Evolutionary conservation across 2,797 vertebrate genomes (phyloP).

Genomic region (Peromyscus aztecus): DNA sequence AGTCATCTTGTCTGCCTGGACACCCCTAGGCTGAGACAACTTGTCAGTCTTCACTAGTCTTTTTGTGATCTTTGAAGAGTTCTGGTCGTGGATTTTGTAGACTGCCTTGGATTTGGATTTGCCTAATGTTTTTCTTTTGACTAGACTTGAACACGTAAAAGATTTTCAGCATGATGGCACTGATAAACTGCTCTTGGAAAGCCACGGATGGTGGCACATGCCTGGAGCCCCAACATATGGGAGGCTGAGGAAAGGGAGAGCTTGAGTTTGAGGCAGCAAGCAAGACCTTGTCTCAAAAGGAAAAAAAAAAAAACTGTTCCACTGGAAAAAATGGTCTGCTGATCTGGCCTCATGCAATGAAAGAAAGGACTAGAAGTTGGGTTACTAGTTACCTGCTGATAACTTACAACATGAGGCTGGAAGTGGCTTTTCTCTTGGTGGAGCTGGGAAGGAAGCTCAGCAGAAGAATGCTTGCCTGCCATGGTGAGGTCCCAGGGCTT

Average conservation of each 20-base stretch:
- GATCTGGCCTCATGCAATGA: background rate
- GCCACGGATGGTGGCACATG: background rate
- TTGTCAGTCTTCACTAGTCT: background rate
- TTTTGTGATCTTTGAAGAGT: background rate
- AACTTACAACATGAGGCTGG: background rate
- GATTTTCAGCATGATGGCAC: background rate
- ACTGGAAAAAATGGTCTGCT: background rate
- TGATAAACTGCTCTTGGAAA: background rate
- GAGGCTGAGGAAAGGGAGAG: background rate
- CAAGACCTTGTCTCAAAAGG: background rate
- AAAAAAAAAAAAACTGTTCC: background rate
- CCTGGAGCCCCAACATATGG: background rate
- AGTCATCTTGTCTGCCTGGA: background rate
- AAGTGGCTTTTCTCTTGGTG: slow-evolving; percentile 39
- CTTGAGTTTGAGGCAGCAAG: background rate
- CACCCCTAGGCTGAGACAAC: background rate
- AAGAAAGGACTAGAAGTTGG: background rate
- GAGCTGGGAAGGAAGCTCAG: background rate
- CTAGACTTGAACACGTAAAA: background rate
- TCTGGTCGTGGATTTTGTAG: background rate
- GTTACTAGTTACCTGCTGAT: background rate
- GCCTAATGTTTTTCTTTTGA: slow-evolving; percentile 6
- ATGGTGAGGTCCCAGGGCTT: background rate
- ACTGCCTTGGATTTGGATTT: background rate
- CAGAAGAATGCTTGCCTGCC: too few relatives aligned